Conservation (phyloP, 1,140 invertebrate species). For the Drosophila baimaii region DNA sequence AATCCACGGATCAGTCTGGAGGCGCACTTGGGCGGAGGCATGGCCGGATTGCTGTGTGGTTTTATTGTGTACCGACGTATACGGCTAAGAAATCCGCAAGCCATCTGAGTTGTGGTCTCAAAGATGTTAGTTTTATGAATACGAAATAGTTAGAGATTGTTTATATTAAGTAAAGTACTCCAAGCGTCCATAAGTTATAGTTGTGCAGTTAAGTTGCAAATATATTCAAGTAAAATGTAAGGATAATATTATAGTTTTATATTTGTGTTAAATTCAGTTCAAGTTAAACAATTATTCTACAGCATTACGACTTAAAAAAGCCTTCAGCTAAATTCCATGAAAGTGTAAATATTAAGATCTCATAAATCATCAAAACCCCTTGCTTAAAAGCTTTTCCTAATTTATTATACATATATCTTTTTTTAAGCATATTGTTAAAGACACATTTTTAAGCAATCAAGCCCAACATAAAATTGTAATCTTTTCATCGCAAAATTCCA, state of each 20-base stretch:
- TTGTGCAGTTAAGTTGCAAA: background rate
- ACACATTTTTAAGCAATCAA: rapidly evolving
- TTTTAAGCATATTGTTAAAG: background rate
- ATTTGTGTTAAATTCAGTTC: background rate
- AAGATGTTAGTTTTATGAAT: slow-evolving; percentile 1
- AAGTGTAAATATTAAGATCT: background rate
- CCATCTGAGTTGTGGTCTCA: slow-evolving; percentile 20
- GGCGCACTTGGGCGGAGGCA: slow-evolving; percentile 91
- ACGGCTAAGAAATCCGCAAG: slow-evolving; percentile 6
- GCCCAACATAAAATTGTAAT: background rate
- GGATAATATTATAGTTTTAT: background rate
- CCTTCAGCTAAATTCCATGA: too few relatives aligned
- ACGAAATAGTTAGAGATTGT: background rate
- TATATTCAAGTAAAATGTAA: too few relatives aligned
- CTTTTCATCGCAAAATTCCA: background rate
- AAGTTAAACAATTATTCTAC: background rate
- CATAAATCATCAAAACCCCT: background rate
- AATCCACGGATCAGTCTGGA: slow-evolving; percentile 89
- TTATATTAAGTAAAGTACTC: background rate
- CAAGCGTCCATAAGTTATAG: background rate
- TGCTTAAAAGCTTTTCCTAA: background rate
- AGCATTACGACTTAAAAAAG: background rate
- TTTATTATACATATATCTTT: background rate
- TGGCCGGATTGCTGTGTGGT: slow-evolving; percentile 91
- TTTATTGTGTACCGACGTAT: slow-evolving; percentile 88